These are phyloP conservation scores for Pteronotus mesoamericanus DNA, from an alignment of 2,797 vertebrate species.

Conservation along the genomic window DNA sequence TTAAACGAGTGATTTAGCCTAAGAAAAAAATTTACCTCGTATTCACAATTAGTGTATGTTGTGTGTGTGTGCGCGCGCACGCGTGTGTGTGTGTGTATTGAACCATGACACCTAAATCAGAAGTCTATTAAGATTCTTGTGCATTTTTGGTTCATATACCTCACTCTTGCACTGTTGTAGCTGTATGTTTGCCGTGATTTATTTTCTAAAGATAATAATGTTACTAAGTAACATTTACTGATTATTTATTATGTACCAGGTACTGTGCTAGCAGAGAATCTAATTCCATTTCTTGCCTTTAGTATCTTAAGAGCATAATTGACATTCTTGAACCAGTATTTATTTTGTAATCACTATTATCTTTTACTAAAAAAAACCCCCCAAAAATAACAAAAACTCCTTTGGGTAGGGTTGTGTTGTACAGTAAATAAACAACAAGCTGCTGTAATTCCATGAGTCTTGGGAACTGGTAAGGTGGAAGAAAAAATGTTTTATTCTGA, in stretches of 20 bases:
- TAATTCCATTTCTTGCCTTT: background rate
- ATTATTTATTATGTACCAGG: background rate
- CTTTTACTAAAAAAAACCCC: background rate
- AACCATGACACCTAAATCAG: background rate
- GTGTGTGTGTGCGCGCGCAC: background rate
- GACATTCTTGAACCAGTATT: background rate
- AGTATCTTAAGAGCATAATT: background rate
- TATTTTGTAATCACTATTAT: background rate
- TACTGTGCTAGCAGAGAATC: background rate
- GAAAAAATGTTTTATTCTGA: background rate
- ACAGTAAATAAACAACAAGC: background rate
- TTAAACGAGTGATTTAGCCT: background rate
- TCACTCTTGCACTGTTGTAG: background rate
- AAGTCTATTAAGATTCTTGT: background rate
- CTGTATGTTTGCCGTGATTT: background rate
- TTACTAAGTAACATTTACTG: background rate
- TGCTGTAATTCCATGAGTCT: background rate
- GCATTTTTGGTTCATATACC: background rate
- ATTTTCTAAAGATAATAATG: background rate
- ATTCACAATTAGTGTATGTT: background rate
- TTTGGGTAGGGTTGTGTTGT: background rate
- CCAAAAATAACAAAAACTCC: background rate
- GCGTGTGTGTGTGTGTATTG: too few species aligned
- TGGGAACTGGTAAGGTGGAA: background rate
- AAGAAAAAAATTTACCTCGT: background rate